phyloP scores from a whole-genome alignment of 2,113 vertebrate species.

The Anguilla japonica region DNA sequence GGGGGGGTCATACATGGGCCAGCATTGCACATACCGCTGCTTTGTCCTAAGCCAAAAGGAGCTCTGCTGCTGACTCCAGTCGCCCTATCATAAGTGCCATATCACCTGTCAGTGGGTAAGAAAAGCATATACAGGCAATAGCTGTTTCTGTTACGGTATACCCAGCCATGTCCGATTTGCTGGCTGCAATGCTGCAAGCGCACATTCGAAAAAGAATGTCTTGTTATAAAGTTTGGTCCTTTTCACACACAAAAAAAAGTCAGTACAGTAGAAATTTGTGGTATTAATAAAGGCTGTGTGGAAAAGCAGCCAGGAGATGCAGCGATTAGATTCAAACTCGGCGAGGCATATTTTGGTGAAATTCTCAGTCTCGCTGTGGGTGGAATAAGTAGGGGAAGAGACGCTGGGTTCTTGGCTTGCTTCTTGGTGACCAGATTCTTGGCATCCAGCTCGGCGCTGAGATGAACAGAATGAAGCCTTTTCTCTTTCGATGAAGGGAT shows the following conservation, averaged over 20 bases:
- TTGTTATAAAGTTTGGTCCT: background rate
- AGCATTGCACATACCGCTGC: background rate
- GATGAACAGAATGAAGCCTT: conserved; percentile 19
- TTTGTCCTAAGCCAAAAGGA: background rate
- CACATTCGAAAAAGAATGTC: background rate
- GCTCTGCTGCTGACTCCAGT: background rate
- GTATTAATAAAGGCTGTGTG: background rate
- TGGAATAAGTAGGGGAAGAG: background rate
- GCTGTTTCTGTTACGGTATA: background rate
- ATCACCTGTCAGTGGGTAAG: background rate
- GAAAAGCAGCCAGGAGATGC: background rate
- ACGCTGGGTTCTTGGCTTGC: background rate
- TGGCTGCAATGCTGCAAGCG: background rate
- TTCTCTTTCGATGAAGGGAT: conserved; percentile 4
- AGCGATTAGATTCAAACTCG: background rate
- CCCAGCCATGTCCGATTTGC: background rate
- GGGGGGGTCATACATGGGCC: background rate
- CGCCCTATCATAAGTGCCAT: background rate
- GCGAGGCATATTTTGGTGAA: background rate
- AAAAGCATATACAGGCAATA: background rate
- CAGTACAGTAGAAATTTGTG: background rate
- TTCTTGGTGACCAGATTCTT: conserved; percentile 3
- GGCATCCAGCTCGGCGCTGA: background rate
- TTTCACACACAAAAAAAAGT: background rate
- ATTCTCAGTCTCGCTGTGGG: background rate